Base-by-base conservation (phyloP, 2,113 vertebrate genomes). In the Carassius auratus region DNA sequence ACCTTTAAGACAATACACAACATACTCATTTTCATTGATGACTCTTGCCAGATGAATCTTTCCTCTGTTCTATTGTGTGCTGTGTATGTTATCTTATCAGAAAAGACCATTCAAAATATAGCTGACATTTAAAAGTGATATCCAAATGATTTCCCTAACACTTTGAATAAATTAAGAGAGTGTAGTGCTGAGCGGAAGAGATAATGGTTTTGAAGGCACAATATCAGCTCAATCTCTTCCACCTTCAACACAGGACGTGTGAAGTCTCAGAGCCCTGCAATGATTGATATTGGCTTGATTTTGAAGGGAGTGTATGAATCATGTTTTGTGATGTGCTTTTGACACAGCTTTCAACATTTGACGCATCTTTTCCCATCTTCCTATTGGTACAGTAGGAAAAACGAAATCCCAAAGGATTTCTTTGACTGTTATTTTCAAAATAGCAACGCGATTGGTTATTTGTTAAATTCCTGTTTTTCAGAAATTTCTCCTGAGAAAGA, bases 1-100 rank as follows among this genome's bases (percentile, higher is more conserved):
- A 82, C 84, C 91, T 92, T 68, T 86, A 69, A 89, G 61, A 85
- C 4, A 10, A 89, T 21, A 30, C 42, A 59, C 14, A 76, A 33
- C 13, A 36, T 21, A 38, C 48, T 71, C 12, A 57, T 55, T 15
- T 52, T 81, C 14, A 83, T 3, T n/a, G 48, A 73, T 36, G 64
- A 71, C 33, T 71, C 19, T 52, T 9, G 5, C 9, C 36, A 81
- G 57, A 62, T 9, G 5, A 79, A 45, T 45, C n/a, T 64, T 64
- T 80, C 36, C 13, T 45, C 59, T 80, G 59, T 42, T 52, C 45
- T 52, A 4, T 14, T 76, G 74, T 52, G 23, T 14, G 9, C 48
- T 68, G 62, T 50, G 26, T 52, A 3, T 66, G 5, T 52, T 52
- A 52, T 33, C 45, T 50, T 21, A 68, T 81, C 79, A 68, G 26